These are phyloP conservation scores for Capra hircus DNA, from an alignment of 2,113 vertebrate species.

Conservation along the genomic window DNA sequence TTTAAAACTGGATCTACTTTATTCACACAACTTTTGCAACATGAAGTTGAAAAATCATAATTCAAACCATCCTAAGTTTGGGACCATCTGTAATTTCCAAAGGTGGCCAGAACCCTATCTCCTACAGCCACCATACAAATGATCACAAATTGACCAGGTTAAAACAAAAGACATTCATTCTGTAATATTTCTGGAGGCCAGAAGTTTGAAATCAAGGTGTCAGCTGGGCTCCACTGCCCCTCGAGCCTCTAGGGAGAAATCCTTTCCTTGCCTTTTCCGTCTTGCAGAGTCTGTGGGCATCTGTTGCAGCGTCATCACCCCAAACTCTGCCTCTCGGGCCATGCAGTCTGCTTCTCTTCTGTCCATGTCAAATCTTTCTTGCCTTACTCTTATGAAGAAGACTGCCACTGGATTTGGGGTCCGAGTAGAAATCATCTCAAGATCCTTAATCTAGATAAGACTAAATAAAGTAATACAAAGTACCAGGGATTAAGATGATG, in stretches of 20 bases:
- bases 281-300: not conserved
- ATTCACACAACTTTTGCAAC: not conserved
- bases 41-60: not conserved
- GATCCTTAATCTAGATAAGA: not conserved
- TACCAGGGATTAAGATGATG: not conserved
- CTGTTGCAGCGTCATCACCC: accelerated
- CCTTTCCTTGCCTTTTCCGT: not conserved
- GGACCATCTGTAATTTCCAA: not conserved
- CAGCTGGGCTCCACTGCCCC: no score
- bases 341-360: not conserved
- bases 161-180: not conserved
- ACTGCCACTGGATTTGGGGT: not conserved
- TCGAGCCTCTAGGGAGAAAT: not conserved
- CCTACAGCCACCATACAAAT: not conserved
- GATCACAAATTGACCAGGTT: not conserved
- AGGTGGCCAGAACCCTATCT: not conserved
- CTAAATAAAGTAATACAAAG: not conserved
- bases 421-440: not conserved
- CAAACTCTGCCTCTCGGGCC: not conserved
- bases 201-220: not conserved
- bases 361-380: not conserved
- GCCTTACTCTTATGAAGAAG: not conserved
- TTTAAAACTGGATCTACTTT: not conserved
- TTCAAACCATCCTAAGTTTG: not conserved
- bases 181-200: not conserved